Evolutionary conservation across 2,888 invertebrate species (phyloP).

Genomic region (Clanis bilineata): DNA sequence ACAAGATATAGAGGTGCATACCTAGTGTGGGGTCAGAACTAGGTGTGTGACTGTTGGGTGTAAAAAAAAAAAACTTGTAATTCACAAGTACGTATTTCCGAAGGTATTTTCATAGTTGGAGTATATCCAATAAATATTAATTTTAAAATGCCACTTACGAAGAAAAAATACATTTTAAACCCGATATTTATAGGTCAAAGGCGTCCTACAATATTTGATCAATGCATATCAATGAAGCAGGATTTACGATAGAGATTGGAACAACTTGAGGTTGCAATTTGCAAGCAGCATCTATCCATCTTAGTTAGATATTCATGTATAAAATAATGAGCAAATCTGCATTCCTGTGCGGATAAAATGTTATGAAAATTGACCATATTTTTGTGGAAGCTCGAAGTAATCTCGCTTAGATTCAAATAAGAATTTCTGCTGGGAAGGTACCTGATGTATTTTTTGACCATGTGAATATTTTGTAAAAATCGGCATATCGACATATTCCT

Average conservation of each 20-base stretch:
- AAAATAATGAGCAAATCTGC: conserved; percentile 13
- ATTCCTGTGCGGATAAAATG: not conserved
- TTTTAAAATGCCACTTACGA: not conserved
- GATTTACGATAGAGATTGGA: conserved; percentile 16
- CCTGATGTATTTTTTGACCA: too few relatives aligned
- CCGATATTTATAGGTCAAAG: conserved; percentile 12
- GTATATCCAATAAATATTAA: not conserved
- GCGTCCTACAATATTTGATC: conserved; percentile 16
- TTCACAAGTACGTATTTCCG: too few relatives aligned
- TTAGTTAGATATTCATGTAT: conserved; percentile 12
- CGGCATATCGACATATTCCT: too few relatives aligned
- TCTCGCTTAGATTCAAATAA: too few relatives aligned
- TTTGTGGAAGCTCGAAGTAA: not conserved
- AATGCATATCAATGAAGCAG: conserved; percentile 21
- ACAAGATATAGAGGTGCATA: too few relatives aligned
- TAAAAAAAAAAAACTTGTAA: too few relatives aligned
- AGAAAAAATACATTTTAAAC: not conserved
- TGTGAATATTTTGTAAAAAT: too few relatives aligned
- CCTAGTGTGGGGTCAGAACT: too few relatives aligned
- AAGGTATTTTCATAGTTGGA: not conserved
- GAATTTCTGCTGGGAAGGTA: too few relatives aligned
- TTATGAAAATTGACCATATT: not conserved
- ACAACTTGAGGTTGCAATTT: conserved; percentile 16
- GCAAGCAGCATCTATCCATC: conserved; percentile 14
- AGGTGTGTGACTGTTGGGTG: too few relatives aligned